phyloP scores from a whole-genome alignment of 2,888 invertebrate species.

The Cyclophora punctaria region DNA sequence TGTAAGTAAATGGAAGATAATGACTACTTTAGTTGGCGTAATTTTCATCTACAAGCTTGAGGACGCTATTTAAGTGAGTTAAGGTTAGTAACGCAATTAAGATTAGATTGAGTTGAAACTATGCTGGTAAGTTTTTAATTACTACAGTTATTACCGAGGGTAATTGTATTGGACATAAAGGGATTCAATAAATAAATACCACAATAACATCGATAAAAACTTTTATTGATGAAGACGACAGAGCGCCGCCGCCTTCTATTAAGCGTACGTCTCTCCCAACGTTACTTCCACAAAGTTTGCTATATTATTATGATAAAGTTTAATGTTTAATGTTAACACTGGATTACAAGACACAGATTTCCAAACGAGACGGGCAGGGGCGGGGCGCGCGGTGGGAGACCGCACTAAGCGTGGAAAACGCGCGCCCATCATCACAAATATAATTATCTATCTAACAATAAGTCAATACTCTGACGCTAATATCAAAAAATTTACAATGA shows the following conservation, averaged over 20 bases:
- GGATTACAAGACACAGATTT: conserved; percentile 68
- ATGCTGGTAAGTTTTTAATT: too few species aligned
- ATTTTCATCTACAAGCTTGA: not conserved
- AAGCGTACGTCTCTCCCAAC: conserved; percentile 72
- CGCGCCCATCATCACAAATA: conserved; percentile 64
- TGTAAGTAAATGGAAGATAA: not conserved
- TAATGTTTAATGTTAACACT: conserved; percentile 60
- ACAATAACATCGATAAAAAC: conserved; percentile 71
- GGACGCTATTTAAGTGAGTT: too few species aligned
- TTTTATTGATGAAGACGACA: conserved; percentile 70
- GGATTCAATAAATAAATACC: conserved; percentile 9
- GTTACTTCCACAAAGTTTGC: conserved; percentile 54
- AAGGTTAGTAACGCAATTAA: too few species aligned
- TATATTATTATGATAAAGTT: conserved; percentile 55
- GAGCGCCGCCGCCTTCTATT: conserved; percentile 58
- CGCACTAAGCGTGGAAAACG: conserved; percentile 52
- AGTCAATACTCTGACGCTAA: conserved; percentile 66
- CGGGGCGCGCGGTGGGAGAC: conserved; percentile 47
- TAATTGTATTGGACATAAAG: too few species aligned
- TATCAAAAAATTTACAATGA: conserved; percentile 73
- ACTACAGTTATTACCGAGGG: too few species aligned
- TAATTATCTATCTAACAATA: conserved; percentile 70
- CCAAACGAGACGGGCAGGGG: conserved; percentile 60
- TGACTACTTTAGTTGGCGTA: not conserved
- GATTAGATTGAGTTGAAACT: too few species aligned